A percentile compares a stretch with the other conserved stretches of the same genome.
These are phyloP conservation scores for Crematogaster levior DNA, from an alignment of 2,888 invertebrate genomes.

Conservation along the genomic window DNA sequence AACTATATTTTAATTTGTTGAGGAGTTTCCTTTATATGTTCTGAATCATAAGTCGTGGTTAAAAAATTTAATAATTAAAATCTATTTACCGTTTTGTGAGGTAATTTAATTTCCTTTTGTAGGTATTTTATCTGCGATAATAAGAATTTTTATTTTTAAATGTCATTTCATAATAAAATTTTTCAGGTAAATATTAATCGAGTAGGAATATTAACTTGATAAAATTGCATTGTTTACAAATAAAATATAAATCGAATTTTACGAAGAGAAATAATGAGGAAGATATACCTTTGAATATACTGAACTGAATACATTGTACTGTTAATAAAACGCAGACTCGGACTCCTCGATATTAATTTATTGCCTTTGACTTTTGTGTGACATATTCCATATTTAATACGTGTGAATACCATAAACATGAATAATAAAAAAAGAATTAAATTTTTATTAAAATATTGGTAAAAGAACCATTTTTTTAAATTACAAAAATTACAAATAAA, in stretches of 20 bases:
- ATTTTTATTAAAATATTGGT: background rate
- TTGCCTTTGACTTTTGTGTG: background rate
- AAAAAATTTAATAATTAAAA: constrained; percentile 74
- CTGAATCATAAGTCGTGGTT: constrained; percentile 74
- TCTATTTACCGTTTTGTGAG: constrained; percentile 63
- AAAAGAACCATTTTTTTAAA: background rate
- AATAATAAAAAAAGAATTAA: constrained; percentile 7
- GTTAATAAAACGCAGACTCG: constrained; percentile 10
- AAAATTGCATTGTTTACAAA: constrained; percentile 23
- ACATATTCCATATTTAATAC: constrained; percentile 28
- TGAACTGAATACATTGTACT: background rate
- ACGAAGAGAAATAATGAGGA: constrained; percentile 1
- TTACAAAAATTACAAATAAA: too few relatives aligned
- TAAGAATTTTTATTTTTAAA: constrained; percentile 62
- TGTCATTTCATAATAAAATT: constrained; percentile 41
- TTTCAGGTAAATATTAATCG: constrained; percentile 28
- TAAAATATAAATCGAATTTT: constrained; percentile 18
- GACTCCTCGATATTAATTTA: constrained; percentile 25
- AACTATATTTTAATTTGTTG: constrained; percentile 78
- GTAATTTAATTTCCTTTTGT: constrained; percentile 26
- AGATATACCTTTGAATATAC: background rate
- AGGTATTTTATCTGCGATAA: constrained; percentile 55
- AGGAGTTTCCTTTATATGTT: constrained; percentile 37
- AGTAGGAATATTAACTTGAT: constrained; percentile 10
- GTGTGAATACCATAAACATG: background rate